Conservation (phyloP, 2,113 vertebrate species). For the Acrocephalus arundinaceus region DNA sequence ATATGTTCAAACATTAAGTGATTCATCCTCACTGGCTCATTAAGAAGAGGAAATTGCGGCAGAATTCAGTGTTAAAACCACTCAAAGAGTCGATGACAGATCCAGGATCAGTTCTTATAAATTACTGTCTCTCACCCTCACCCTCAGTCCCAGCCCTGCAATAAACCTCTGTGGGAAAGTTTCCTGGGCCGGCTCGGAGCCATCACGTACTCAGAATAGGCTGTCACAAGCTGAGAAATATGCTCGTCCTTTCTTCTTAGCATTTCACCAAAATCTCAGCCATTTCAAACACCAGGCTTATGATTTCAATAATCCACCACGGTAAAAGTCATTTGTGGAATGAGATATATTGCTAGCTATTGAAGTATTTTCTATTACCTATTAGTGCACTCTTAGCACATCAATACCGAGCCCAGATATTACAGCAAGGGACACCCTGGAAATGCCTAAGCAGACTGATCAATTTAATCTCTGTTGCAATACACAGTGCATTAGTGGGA, state of each 20-base stretch:
- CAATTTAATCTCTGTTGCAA: slow-evolving; percentile 67
- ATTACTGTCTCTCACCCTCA: slow-evolving; percentile 32
- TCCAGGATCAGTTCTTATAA: slow-evolving; percentile 52
- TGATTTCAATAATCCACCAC: neutral
- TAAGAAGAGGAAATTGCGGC: slow-evolving; percentile 47
- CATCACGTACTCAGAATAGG: neutral
- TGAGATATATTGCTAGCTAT: slow-evolving; percentile 18
- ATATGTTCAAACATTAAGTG: slow-evolving; percentile 53
- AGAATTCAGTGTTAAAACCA: slow-evolving; percentile 63
- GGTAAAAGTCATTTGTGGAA: slow-evolving; percentile 16
- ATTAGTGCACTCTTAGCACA: slow-evolving; percentile 21
- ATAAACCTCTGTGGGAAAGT: slow-evolving; percentile 20
- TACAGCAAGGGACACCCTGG: slow-evolving; percentile 45
- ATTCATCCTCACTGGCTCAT: slow-evolving; percentile 51
- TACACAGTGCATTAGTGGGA: slow-evolving; percentile 53
- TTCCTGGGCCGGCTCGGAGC: slow-evolving; percentile 14
- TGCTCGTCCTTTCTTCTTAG: neutral
- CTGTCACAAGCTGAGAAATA: neutral
- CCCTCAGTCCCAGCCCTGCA: slow-evolving; percentile 26
- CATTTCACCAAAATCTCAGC: neutral
- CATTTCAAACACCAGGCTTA: neutral
- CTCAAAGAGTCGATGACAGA: slow-evolving; percentile 46
- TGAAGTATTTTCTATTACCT: slow-evolving; percentile 46
- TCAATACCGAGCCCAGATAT: slow-evolving; percentile 51
- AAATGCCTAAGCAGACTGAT: slow-evolving; percentile 64